Evolutionary conservation across 2,888 invertebrate species (phyloP).

Genomic region (Oxystoma pomonae): DNA sequence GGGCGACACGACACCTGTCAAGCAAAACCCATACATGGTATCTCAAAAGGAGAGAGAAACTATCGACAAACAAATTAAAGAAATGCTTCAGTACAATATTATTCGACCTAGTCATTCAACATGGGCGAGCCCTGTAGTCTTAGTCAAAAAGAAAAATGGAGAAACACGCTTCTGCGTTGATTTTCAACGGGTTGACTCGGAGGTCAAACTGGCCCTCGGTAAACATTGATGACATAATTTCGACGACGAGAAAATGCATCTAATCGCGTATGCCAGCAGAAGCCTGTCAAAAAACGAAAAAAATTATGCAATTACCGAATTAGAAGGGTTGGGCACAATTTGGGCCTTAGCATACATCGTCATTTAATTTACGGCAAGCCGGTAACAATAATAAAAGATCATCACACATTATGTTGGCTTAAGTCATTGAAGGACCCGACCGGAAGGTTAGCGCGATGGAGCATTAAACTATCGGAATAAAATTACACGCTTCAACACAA

Average conservation of each 20-base stretch:
- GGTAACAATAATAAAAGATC: conserved; percentile 4
- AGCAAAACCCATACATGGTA: conserved; percentile 3
- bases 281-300: conserved; percentile 1
- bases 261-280: background rate
- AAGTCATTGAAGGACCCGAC: conserved; percentile 8
- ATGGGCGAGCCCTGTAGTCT: no score
- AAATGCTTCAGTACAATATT: conserved; percentile 3
- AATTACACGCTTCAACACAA: conserved; percentile 4
- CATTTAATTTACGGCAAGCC: conserved; percentile 5
- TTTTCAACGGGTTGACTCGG: background rate
- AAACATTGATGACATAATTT: no score
- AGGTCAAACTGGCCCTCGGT: no score
- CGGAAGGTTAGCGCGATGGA: conserved; percentile 5
- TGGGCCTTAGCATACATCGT: conserved; percentile 3
- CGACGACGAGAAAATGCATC: background rate
- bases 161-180: conserved; percentile 2
- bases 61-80: conserved; percentile 5
- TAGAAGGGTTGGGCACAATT: conserved; percentile 2
- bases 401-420: background rate
- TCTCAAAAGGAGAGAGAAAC: conserved; percentile 8
- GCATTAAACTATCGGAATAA: conserved; percentile 7
- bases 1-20: conserved; percentile 2
- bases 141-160: no score
- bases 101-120: conserved; percentile 5
- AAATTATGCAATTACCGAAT: background rate